Evolutionary conservation across 2,888 invertebrate species (phyloP), one percentile per base, ranked within the genome.

Genomic region (Drosophila vallismaia): DNA sequence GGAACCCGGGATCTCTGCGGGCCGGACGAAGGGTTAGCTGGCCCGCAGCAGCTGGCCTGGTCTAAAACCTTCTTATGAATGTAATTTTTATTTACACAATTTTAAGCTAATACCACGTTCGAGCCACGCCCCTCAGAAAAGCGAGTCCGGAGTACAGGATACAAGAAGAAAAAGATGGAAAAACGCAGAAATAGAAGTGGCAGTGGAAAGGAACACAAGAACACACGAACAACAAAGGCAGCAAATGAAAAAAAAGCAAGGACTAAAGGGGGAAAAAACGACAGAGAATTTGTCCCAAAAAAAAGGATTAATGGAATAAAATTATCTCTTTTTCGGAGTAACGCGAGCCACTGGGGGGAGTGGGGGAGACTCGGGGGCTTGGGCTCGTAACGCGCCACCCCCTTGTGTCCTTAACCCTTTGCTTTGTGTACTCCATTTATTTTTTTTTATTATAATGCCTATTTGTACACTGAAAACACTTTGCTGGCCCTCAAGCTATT

Each of bases 221-320:
- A 10, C 33, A 33, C 36, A 38, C 40, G 8, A 46, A 31, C 38
- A 48, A 54, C 29, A 60, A 54, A 48, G 42, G 40, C 56, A 29
- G 57, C 46, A 50, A 64, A 62, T 54, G 24, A 40, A 40, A 40
- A 71, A 54, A 49, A 53, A 40, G 33, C 42, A 74, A 73, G 63
- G 57, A 74, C 60, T 49, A 50, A 62, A 60, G 53, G 33, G 51
- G 36, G 48, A 53, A 56, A 53, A 54, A 58, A 66, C 74, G 83
- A 45, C 67, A 50, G 76, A 68, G 68, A 82, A 84, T 83, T 86
- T 89, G 89, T 89, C 89, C 89, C 88, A 86, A 88, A 89, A 88
- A 89, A 89, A 88, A 88, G 89, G 89, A 89, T 89, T 89, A 89
- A 89, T 89, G 88, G 88, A 89, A 89, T 89, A 88, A 89, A 89